Evolutionary conservation across 2,113 vertebrate genomes (phyloP).

Genomic region (Ictalurus punctatus): DNA sequence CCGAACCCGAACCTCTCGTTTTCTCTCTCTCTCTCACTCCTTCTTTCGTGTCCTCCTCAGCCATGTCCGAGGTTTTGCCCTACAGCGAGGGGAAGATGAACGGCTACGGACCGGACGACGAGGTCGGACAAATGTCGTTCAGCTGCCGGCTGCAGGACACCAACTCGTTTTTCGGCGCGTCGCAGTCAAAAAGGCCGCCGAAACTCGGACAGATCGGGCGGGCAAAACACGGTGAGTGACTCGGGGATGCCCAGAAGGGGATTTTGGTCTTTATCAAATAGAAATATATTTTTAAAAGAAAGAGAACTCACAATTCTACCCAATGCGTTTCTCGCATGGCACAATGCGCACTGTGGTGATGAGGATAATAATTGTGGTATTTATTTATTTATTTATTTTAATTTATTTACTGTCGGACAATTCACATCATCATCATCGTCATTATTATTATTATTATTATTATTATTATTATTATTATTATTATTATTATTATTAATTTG

Average conservation of each 20-base stretch:
- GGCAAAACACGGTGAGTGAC: conserved; percentile 89
- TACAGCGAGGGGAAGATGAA: conserved; percentile 97
- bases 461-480: not conserved
- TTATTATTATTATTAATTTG: not conserved
- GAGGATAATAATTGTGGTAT: not conserved
- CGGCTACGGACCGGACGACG: conserved; percentile 89
- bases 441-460: not conserved
- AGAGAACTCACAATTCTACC: not conserved
- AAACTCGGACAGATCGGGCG: conserved; percentile 96
- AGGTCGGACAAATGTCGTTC: conserved; percentile 93
- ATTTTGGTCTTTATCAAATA: not conserved
- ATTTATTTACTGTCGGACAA: not conserved
- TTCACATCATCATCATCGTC: not conserved
- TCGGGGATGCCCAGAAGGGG: not conserved
- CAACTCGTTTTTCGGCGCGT: conserved; percentile 89
- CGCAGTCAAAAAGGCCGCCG: conserved; percentile 93
- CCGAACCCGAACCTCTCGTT: not conserved
- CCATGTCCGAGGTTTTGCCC: conserved; percentile 95
- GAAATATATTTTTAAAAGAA: too few species aligned
- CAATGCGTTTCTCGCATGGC: not conserved
- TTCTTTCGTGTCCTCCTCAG: not conserved
- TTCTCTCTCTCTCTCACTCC: not conserved
- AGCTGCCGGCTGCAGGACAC: conserved; percentile 98
- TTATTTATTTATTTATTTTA: not conserved
- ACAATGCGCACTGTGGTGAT: not conserved